Base-by-base conservation (phyloP, 2,113 vertebrate species). In the Ptilonorhynchus violaceus region DNA sequence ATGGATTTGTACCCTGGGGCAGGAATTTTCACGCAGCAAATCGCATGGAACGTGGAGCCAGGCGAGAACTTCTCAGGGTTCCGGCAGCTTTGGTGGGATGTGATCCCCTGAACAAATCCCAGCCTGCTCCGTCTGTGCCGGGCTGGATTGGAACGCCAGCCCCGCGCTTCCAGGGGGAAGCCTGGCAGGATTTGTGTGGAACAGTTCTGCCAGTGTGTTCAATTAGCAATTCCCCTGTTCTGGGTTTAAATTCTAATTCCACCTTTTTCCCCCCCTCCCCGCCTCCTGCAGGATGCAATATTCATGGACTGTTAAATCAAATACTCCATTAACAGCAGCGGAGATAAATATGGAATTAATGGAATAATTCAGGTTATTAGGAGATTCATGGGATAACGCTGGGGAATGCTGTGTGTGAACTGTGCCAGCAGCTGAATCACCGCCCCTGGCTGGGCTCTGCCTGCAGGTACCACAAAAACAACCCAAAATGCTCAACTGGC, bases 271-370 rank as follows among this genome's bases (percentile, higher is more conserved):
- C 4, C 30, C 19, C 16, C 13, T 30, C 31, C 9, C 41, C 68
- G 58, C 19, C 15, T 64, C 31, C 87, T 79, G 70, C 78, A 53
- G 74, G 85, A 93, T 96, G 78, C 85, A 93, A 85, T 96, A 94
- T 96, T 92, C 89, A 94, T 92, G 88, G 88, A 25, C 85, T 88
- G 74, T 69, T 90, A 88, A 93, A 93, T 96, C 93, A 94, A 93
- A 95, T 78, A 76, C 88, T 91, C 85, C 88, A 85, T 97, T 94
- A 94, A 55, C 63, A 66, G 89, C 78, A 22, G 78, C 82, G 78
- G 94, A 95, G 88, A 94, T 90, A 96, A 97, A 96, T 96, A 95
- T 46, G 95, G 93, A 90, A 96, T 96, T 96, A 91, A 96, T 81
- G 92, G 92, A 88, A 94, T 95, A 93, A 85, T 86, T 74, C 78